Base-by-base conservation (phyloP, 2,888 invertebrate genomes). In the Euspilapteryx auroguttella region DNA sequence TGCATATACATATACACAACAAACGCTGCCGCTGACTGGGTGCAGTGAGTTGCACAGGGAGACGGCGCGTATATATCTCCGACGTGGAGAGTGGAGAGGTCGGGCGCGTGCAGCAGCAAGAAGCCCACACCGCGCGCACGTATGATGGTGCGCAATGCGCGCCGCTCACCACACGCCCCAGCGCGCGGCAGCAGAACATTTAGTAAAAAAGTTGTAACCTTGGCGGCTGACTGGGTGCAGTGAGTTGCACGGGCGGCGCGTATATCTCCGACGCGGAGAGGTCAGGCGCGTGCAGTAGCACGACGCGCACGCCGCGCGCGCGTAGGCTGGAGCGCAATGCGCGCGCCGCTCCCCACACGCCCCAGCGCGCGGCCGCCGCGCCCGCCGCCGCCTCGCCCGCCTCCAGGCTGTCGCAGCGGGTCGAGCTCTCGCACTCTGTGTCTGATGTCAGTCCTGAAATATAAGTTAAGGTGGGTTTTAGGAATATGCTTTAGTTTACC, bases 101-200 rank as follows among this genome's bases (percentile, higher is more conserved):
- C 83, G 4, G 83, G 81, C 6, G 89, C 86, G 51, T 89, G 86
- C 35, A 91, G 65, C 32, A 88, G 79, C 24, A 90, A 79, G 17
- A 91, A 88, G 47, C 82, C 83, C 32, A 91, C 80, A 8, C 86
- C 83, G 34, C 83, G 79, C 3, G 86, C 81, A 30, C 81, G 80
- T 36, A 89, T 62, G 39, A 87, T 85, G 24, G 82, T 76, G 17
- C 87, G 76, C 34, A 90, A 56, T 4, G 88, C 87, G 17, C 83
- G 87, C 87, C 4, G 88, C 89, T 31, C 89, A 89, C 63, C 88
- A 87, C 10, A 89, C 88, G 5, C 89, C 89, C 57, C 86, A 85
- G 21, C 87, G 79, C 0, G 82, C 84, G 1, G 81, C 81, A 1
- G 77, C 76, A 1, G 69, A n/a, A n/a, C n/a, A n/a, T n/a, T n/a